phyloP scores from a whole-genome alignment of 2,113 vertebrate genomes.

The Odocoileus virginianus region DNA sequence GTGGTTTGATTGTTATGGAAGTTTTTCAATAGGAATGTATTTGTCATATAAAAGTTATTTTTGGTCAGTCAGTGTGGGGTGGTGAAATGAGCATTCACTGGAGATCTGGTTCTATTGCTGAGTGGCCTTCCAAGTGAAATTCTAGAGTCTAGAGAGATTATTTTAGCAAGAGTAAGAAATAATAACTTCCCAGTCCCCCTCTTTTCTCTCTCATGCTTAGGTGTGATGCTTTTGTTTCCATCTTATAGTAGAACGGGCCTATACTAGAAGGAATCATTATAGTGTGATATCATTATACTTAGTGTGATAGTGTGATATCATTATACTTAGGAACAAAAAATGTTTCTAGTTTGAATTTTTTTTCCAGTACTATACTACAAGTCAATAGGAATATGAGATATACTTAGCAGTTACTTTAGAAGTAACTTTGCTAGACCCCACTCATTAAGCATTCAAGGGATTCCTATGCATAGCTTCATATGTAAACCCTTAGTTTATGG shows the following conservation, averaged over 20 bases:
- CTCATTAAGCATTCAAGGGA: background rate
- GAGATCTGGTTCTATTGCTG: conserved; percentile 9
- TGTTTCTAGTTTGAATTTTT: background rate
- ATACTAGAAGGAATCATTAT: background rate
- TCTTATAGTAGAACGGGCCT: background rate
- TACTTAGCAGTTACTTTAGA: conserved; percentile 10
- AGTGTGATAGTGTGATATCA: background rate
- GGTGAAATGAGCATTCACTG: conserved; percentile 48
- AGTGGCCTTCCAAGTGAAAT: conserved; percentile 45
- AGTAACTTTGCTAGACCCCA: background rate
- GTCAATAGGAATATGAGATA: conserved; percentile 1
- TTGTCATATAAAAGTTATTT: conserved; percentile 69
- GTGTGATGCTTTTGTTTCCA: conserved; percentile 3
- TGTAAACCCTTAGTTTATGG: background rate
- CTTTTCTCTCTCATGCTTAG: conserved; percentile 12
- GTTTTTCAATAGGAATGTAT: conserved; percentile 60
- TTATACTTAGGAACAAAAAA: conserved; percentile 10
- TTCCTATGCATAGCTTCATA: background rate
- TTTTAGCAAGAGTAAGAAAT: conserved; percentile 43
- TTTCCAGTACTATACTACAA: background rate
- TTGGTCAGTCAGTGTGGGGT: conserved; percentile 39
- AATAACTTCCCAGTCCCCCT: background rate
- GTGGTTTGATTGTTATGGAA: conserved; percentile 62
- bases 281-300: background rate
- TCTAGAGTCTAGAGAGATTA: conserved; percentile 13